phyloP scores from a whole-genome alignment of 2,113 vertebrate genomes.

The Pyrgilauda ruficollis region DNA sequence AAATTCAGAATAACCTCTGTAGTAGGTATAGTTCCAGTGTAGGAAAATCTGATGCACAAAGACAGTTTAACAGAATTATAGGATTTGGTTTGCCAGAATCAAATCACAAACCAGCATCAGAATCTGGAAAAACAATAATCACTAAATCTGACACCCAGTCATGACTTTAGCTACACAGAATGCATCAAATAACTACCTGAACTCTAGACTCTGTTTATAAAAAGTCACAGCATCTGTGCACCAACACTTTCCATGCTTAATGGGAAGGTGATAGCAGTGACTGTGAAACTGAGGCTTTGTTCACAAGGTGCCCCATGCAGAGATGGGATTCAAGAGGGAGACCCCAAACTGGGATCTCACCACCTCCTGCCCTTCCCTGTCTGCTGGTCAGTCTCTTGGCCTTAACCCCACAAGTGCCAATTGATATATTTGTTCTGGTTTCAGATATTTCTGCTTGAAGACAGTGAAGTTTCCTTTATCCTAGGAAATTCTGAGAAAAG shows the following conservation, averaged over 20 bases:
- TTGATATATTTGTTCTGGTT: not conserved
- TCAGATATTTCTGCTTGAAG: not conserved
- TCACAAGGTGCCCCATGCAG: not conserved
- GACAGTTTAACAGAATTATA: not conserved
- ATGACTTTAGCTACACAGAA: not conserved
- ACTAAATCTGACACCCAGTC: not conserved
- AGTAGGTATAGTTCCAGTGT: not conserved
- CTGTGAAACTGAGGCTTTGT: not conserved
- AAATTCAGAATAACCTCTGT: not conserved
- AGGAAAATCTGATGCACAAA: not conserved
- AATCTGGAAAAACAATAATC: not conserved
- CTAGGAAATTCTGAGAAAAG: not conserved
- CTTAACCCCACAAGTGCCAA: fast-evolving
- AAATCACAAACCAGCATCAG: not conserved
- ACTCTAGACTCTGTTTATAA: not conserved
- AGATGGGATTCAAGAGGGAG: not conserved
- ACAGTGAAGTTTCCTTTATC: not conserved
- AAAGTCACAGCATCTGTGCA: not conserved
- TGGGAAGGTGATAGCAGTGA: not conserved
- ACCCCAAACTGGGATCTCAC: not conserved
- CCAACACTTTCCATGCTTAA: not conserved
- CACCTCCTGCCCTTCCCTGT: not conserved
- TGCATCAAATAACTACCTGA: not conserved
- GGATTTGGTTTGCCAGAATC: not conserved
- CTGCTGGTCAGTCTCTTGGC: not conserved